phyloP scores from a whole-genome alignment of 2,888 invertebrate genomes.

The Amorpha juglandis region DNA sequence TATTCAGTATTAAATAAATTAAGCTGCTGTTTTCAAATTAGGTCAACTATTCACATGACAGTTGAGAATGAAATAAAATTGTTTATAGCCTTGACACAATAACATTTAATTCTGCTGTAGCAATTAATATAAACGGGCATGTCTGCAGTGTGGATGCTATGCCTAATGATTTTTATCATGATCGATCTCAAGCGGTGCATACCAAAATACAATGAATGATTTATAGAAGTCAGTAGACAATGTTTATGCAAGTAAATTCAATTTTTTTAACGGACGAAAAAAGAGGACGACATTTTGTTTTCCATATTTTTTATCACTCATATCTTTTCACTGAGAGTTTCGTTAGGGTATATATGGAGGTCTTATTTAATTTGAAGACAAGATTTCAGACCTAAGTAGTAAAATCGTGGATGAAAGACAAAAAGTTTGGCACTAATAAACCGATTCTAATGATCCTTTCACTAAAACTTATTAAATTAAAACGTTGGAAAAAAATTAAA shows the following conservation, averaged over 20 bases:
- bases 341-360: no score
- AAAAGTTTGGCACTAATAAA: no score
- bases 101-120: constrained; percentile 72
- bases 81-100: constrained; percentile 74
- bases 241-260: not conserved
- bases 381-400: no score
- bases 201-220: constrained; percentile 10
- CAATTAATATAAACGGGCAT: constrained; percentile 68
- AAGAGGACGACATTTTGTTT: no score
- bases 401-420: no score
- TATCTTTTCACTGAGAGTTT: no score
- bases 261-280: no score
- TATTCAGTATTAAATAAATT: constrained; percentile 1
- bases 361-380: no score
- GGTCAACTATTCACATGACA: constrained; percentile 60
- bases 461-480: no score
- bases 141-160: constrained; percentile 55
- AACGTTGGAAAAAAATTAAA: no score
- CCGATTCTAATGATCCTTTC: no score
- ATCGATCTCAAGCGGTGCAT: constrained; percentile 57
- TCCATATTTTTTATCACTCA: no score
- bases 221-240: not conserved
- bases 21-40: constrained; percentile 53
- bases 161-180: constrained; percentile 62
- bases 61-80: constrained; percentile 58